phyloP scores from a whole-genome alignment of 2,888 invertebrate genomes.

The Deladenus siricidicola region DNA sequence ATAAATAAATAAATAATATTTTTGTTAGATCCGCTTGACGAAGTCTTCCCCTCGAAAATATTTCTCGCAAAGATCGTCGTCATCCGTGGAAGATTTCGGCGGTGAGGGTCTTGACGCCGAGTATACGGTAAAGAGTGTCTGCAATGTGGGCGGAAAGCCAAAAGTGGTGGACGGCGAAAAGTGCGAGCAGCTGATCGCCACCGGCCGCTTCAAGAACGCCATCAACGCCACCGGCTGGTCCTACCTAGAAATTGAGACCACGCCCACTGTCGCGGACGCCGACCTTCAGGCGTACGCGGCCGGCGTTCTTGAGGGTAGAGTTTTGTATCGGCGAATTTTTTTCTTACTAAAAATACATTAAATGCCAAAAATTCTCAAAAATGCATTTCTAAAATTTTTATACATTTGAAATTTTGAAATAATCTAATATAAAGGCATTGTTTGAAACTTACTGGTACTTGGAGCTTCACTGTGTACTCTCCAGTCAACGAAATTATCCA shows the following conservation, averaged over 20 bases:
- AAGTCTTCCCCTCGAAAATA: too few species aligned
- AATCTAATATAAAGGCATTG: too few species aligned
- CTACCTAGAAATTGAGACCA: conserved; percentile 38
- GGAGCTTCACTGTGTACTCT: too few species aligned
- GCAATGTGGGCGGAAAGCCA: conserved; percentile 40
- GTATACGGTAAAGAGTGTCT: conserved; percentile 47
- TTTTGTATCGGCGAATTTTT: conserved; percentile 3
- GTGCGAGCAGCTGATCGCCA: conserved; percentile 39
- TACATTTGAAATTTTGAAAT: too few species aligned
- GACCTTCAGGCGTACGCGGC: conserved; percentile 49
- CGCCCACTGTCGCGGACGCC: conserved; percentile 28
- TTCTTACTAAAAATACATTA: not conserved
- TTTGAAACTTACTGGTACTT: too few species aligned
- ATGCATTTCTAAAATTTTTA: too few species aligned
- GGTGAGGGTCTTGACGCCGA: conserved; percentile 31
- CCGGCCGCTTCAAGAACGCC: conserved; percentile 47
- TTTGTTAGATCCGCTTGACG: too few species aligned
- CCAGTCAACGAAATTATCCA: too few species aligned
- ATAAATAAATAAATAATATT: too few species aligned
- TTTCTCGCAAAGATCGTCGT: too few species aligned
- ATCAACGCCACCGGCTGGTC: conserved; percentile 45
- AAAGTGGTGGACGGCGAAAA: conserved; percentile 31
- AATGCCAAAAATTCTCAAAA: too few species aligned
- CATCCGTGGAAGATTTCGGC: too few species aligned
- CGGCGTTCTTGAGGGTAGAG: conserved; percentile 48